These are phyloP conservation scores for Artibeus lituratus DNA, from an alignment of 2,797 vertebrate species.

Conservation along the genomic window DNA sequence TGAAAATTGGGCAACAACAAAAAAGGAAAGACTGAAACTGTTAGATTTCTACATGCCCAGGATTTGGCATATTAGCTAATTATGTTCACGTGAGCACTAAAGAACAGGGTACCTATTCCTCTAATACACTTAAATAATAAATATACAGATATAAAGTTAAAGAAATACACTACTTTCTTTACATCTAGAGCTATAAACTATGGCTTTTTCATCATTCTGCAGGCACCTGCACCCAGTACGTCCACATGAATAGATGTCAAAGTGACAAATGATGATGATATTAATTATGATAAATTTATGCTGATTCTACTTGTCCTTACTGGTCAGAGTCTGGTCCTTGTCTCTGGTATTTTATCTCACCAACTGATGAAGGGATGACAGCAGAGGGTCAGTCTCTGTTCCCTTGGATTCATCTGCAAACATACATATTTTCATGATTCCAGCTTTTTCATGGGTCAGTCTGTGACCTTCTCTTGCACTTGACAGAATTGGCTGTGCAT, in stretches of 20 bases:
- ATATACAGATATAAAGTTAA: neutral
- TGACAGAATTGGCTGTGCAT: neutral
- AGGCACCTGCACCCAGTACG: neutral
- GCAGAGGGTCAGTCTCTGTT: conserved; percentile 13
- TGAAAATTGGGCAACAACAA: neutral
- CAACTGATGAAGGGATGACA: neutral
- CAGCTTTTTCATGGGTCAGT: neutral
- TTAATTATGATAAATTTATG: conserved; percentile 51
- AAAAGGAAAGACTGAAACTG: neutral
- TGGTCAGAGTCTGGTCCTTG: conserved; percentile 17
- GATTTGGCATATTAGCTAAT: neutral
- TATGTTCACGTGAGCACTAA: neutral
- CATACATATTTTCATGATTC: conserved; percentile 8
- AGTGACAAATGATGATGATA: neutral
- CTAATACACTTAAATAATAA: neutral
- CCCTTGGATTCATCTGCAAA: conserved; percentile 15
- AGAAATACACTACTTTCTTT: neutral
- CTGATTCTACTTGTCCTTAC: conserved; percentile 32
- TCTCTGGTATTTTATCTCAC: conserved; percentile 30
- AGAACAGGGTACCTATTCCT: neutral
- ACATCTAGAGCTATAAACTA: neutral
- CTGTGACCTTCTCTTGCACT: conserved; percentile 11
- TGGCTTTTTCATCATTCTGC: neutral
- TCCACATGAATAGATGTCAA: neutral
- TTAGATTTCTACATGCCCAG: neutral